Percentiles rank a stretch among this genome's conserved stretches.
Evolutionary conservation across 1,140 invertebrate genomes (phyloP).

Genomic region (Holotrichia oblita): DNA sequence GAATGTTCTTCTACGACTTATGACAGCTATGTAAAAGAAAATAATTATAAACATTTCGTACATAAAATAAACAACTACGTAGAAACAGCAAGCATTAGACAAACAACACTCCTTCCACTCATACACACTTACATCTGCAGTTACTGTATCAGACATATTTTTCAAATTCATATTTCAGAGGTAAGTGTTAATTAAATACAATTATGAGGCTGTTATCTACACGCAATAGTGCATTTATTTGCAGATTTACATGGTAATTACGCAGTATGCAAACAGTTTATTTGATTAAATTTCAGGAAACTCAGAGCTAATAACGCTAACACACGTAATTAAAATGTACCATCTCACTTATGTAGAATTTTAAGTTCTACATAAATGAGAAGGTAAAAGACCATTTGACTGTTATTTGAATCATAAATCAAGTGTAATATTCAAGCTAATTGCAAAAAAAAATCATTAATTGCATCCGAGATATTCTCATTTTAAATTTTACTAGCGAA

Average conservation of each 20-base stretch:
- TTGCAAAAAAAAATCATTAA: no score
- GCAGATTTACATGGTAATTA: neutral
- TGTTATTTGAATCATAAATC: no score
- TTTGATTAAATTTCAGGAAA: neutral
- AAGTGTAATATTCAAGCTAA: no score
- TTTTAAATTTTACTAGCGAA: no score
- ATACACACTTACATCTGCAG: no score
- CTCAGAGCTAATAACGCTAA: neutral
- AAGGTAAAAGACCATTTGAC: no score
- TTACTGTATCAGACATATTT: neutral
- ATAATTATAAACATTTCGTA: no score
- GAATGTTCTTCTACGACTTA: no score
- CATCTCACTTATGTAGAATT: neutral
- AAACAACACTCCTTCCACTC: neutral
- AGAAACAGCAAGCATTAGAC: neutral
- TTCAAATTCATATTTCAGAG: neutral
- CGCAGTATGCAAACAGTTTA: neutral
- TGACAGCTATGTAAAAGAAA: no score
- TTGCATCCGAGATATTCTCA: no score
- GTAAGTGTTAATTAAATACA: constrained; percentile 14
- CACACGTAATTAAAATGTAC: neutral
- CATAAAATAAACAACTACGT: no score
- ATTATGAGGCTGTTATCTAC: neutral
- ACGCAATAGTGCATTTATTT: constrained; percentile 12
- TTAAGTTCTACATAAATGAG: no score